These are phyloP conservation scores for Gymnothorax reevesii DNA, from an alignment of 2,797 vertebrate species.

Conservation along the genomic window DNA sequence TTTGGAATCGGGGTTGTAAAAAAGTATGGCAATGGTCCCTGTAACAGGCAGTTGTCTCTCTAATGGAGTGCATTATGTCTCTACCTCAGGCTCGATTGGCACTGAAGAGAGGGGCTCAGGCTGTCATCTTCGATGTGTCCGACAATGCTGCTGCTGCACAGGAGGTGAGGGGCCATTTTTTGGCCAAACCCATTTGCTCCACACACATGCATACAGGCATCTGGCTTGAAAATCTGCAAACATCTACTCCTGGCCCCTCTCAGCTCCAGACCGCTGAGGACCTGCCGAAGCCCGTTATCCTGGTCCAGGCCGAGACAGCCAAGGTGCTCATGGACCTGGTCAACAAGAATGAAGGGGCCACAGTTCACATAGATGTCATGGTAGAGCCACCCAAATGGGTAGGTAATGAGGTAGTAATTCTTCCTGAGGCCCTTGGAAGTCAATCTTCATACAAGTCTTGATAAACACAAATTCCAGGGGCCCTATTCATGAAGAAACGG, in stretches of 20 bases:
- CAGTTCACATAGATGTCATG: slow-evolving; percentile 87
- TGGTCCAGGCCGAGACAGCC: slow-evolving; percentile 84
- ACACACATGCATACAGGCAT: neutral
- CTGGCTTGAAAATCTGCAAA: neutral
- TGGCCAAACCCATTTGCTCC: neutral
- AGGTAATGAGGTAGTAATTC: slow-evolving; percentile 50
- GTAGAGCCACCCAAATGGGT: slow-evolving; percentile 81
- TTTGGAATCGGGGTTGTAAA: no score
- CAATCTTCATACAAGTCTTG: no score
- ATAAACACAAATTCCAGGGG: no score
- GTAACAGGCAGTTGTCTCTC: neutral
- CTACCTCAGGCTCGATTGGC: slow-evolving; percentile 87
- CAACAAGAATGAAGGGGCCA: slow-evolving; percentile 93
- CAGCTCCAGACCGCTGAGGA: slow-evolving; percentile 83
- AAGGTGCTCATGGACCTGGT: slow-evolving; percentile 91
- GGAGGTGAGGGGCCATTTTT: slow-evolving; percentile 74
- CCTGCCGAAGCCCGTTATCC: slow-evolving; percentile 82
- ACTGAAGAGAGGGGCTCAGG: slow-evolving; percentile 87
- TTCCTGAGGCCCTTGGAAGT: neutral
- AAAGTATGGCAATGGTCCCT: neutral
- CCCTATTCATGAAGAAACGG: no score
- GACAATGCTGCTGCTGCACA: slow-evolving; percentile 83
- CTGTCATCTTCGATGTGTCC: slow-evolving; percentile 93
- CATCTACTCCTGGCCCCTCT: neutral
- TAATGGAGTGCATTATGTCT: slow-evolving; percentile 30